Conservation (phyloP, 2,888 invertebrate species). For the Drosophila demipolita region DNA sequence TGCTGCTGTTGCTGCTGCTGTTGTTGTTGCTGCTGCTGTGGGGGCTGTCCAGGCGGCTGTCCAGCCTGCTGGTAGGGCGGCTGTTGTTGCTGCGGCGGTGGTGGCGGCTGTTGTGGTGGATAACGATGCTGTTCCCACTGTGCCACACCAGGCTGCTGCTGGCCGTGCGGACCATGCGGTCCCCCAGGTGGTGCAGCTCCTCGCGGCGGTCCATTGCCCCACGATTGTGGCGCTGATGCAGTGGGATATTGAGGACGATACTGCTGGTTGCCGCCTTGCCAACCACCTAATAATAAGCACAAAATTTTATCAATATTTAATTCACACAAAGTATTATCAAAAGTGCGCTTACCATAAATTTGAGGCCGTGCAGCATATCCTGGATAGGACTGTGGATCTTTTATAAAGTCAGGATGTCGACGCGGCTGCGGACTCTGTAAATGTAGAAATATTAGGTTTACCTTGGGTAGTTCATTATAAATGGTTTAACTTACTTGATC, state of each 20-base stretch:
- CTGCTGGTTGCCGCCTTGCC: slow-evolving; percentile 87
- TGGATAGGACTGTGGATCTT: slow-evolving; percentile 89
- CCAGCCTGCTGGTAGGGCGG: slow-evolving; percentile 78
- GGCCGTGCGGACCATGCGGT: slow-evolving; percentile 83
- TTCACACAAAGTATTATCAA: not conserved
- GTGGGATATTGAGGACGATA: slow-evolving; percentile 86
- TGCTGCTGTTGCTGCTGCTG: slow-evolving; percentile 83
- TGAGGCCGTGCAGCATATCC: slow-evolving; percentile 89
- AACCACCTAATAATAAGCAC: slow-evolving; percentile 85
- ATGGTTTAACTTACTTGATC: slow-evolving; percentile 80
- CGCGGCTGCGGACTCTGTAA: slow-evolving; percentile 89
- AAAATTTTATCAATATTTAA: not conserved
- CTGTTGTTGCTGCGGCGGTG: slow-evolving; percentile 83
- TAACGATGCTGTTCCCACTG: slow-evolving; percentile 86
- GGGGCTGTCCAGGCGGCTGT: slow-evolving; percentile 56
- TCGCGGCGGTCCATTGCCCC: slow-evolving; percentile 83
- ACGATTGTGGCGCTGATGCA: slow-evolving; percentile 81
- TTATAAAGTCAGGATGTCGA: slow-evolving; percentile 93
- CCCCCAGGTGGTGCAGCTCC: slow-evolving; percentile 82
- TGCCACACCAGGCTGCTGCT: slow-evolving; percentile 81
- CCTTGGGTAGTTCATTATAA: not conserved
- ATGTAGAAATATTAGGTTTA: slow-evolving; percentile 63
- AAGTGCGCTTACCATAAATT: slow-evolving; percentile 87
- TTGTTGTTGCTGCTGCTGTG: slow-evolving; percentile 85
- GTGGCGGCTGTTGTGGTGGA: slow-evolving; percentile 84